Conservation (phyloP, 2,797 vertebrate species). For the Mareca penelope region DNA sequence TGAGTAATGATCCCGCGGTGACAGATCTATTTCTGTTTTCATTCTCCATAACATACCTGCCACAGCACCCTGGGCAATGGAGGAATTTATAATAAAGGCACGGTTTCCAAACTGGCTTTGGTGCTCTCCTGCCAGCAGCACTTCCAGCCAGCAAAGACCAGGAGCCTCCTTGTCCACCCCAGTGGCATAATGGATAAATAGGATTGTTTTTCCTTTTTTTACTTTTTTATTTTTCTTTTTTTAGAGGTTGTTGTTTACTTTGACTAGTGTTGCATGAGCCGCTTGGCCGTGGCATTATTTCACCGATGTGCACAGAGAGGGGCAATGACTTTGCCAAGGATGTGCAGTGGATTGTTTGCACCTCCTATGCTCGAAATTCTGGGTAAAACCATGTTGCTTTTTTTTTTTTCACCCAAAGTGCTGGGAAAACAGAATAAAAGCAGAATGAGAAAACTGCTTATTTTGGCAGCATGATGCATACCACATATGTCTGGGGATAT, state of each 20-base stretch:
- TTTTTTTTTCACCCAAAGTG: neutral
- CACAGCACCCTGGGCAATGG: neutral
- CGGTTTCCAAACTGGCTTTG: slow-evolving; percentile 23
- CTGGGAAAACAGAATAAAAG: neutral
- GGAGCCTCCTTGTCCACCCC: neutral
- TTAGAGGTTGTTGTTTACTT: neutral
- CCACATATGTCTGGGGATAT: neutral
- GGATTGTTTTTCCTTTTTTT: neutral
- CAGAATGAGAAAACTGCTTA: neutral
- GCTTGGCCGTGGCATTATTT: accelerated
- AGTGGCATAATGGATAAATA: neutral
- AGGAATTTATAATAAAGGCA: slow-evolving; percentile 57
- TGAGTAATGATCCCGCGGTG: neutral
- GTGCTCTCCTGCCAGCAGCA: neutral
- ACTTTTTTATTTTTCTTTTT: neutral
- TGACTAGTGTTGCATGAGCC: neutral
- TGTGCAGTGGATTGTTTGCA: neutral
- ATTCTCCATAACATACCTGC: slow-evolving; percentile 50
- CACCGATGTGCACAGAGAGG: neutral
- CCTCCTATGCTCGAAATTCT: accelerated
- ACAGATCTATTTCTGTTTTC: slow-evolving; percentile 65
- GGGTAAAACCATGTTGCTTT: neutral
- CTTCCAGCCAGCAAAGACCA: neutral
- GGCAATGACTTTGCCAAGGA: neutral
- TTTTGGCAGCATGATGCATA: neutral